These are phyloP conservation scores for Nephrotoma flavescens DNA, from an alignment of 2,888 invertebrate genomes.

Conservation along the genomic window DNA sequence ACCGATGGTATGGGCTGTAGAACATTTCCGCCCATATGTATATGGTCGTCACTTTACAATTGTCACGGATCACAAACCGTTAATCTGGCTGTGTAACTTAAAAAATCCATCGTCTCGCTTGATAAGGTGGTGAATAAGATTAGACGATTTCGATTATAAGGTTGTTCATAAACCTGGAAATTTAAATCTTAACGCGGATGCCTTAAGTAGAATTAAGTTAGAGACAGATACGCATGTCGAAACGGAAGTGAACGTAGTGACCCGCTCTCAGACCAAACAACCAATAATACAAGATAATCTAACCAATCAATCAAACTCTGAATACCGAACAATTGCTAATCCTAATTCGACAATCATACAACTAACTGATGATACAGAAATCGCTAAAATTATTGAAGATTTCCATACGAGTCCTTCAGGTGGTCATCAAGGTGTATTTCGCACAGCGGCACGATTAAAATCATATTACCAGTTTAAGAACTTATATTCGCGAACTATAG, in stretches of 20 bases:
- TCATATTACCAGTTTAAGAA: not conserved
- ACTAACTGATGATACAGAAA: no score
- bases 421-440: no score
- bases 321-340: not conserved
- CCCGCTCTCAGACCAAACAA: not conserved
- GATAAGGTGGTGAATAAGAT: no score
- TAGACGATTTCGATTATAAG: no score
- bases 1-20: constrained; percentile 9
- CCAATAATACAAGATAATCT: not conserved
- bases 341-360: no score
- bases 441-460: no score
- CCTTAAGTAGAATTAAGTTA: not conserved
- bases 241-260: not conserved
- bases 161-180: constrained; percentile 14
- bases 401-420: no score
- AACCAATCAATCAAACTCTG: not conserved
- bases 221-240: no score
- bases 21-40: no score
- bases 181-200: constrained; percentile 14
- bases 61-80: constrained; percentile 14
- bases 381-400: no score
- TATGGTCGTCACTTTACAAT: constrained; percentile 16
- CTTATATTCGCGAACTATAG: not conserved
- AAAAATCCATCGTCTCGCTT: no score
- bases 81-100: no score